Base-by-base conservation (phyloP, 2,888 invertebrate genomes). In the Carabus problematicus region DNA sequence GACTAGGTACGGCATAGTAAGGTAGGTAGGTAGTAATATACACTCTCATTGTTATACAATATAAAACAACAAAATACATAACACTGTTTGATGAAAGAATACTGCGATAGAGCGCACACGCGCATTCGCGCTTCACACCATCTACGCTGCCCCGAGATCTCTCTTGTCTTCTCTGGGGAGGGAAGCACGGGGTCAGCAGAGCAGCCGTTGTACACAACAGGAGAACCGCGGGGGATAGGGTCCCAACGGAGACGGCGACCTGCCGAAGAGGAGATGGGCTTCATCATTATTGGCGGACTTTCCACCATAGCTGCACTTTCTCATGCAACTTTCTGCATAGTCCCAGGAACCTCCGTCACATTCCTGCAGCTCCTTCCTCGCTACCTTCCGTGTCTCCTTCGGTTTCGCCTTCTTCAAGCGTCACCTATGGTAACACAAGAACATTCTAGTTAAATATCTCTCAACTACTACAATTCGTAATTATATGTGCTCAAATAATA, bases 271-370 rank as follows among this genome's bases (percentile, higher is more conserved):
- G 59, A 58, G 67, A 42, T 54, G 59, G 60, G 60, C 54, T 52
- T 60, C 60, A 49, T 59, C 59, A 16, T 55, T 80, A 85, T 80
- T 92, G 91, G 87, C 91, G 91, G 84, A 91, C 88, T 84, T 91
- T 90, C 91, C 93, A 92, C 91, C 92, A 92, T 84, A 90, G 91
- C 86, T 92, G 92, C 85, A 92, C 90, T 85, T 91, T 93, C 85
- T 93, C 93, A 85, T 91, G 89, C 85, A 94, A 88, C 89, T 93
- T 93, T 87, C 91, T 92, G 86, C 91, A 94, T 85, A 93, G 90
- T 87, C 92, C 92, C 84, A 91, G 87, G 86, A 93, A 89, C 91
- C 92, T 93, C 92, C 93, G 93, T 94, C 93, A 94, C 91, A 94
- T 94, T 83, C 93, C 93, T 86, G 87, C 87, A 81, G 83, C 85